A percentile compares a stretch with the other conserved stretches of the same genome.
These are phyloP conservation scores for Mythimna impura DNA, from an alignment of 2,888 invertebrate genomes.

Conservation along the genomic window DNA sequence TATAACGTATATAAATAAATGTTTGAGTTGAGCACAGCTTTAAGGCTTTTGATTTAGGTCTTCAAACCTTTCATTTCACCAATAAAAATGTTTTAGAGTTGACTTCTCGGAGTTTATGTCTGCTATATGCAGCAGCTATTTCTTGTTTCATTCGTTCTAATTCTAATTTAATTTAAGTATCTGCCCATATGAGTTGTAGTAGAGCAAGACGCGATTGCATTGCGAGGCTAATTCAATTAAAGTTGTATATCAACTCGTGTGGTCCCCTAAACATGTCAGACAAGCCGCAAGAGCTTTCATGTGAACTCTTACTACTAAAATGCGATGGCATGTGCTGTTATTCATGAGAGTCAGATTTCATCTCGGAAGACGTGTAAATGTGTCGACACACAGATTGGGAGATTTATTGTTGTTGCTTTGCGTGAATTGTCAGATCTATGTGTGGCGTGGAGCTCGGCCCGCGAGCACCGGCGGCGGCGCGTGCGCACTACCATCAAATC, in stretches of 20 bases:
- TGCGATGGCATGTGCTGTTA: slow-evolving; percentile 79
- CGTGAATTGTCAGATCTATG: slow-evolving; percentile 79
- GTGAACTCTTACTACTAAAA: slow-evolving; percentile 77
- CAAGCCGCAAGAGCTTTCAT: slow-evolving; percentile 70
- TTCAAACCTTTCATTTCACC: not conserved
- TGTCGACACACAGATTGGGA: slow-evolving; percentile 77
- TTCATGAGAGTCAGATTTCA: slow-evolving; percentile 84
- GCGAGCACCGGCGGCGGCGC: slow-evolving; percentile 73
- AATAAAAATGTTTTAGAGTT: slow-evolving; percentile 24
- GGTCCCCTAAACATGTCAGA: slow-evolving; percentile 76
- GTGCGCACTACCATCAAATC: slow-evolving; percentile 79
- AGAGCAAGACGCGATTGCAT: slow-evolving; percentile 47
- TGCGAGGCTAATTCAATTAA: slow-evolving; percentile 57
- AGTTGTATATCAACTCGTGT: slow-evolving; percentile 72
- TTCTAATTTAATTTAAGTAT: slow-evolving; percentile 49
- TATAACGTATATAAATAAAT: slow-evolving; percentile 16
- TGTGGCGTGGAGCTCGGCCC: slow-evolving; percentile 67
- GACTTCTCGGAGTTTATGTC: slow-evolving; percentile 20
- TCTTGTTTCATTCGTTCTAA: slow-evolving; percentile 33
- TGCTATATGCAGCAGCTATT: slow-evolving; percentile 12
- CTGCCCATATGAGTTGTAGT: slow-evolving; percentile 33
- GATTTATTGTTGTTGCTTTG: slow-evolving; percentile 84
- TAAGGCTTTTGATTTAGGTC: slow-evolving; percentile 10
- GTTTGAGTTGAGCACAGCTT: not conserved
- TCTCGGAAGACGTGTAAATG: slow-evolving; percentile 76